Percentiles rank a stretch among this genome's conserved stretches.
These are phyloP conservation scores for Macroglossus sobrinus DNA, from an alignment of 2,113 vertebrate genomes.

Conservation along the genomic window DNA sequence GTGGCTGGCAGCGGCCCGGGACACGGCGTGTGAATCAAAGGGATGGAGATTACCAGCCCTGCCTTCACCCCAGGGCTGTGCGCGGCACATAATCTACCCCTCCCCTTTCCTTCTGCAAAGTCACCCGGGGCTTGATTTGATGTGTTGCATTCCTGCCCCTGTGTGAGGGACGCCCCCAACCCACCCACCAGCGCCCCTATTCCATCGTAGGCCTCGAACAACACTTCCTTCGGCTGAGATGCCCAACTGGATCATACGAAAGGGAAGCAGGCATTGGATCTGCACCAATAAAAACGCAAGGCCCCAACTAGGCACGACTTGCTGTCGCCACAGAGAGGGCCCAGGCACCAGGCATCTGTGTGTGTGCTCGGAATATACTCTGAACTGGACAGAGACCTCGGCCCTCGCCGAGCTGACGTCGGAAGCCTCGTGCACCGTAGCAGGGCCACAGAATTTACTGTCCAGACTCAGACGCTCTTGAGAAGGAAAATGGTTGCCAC, in stretches of 20 bases:
- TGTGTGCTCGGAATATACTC: neutral
- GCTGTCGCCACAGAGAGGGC: neutral
- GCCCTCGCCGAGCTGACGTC: neutral
- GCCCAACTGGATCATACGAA: neutral
- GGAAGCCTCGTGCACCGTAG: neutral
- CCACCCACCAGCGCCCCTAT: neutral
- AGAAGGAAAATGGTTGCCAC: neutral
- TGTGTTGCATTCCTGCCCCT: conserved; percentile 24
- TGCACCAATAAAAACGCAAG: neutral
- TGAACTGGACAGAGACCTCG: neutral
- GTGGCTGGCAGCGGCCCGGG: neutral
- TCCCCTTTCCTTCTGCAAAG: neutral
- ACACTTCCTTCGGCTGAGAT: neutral
- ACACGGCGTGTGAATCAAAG: conserved; percentile 16
- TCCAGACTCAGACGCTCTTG: neutral
- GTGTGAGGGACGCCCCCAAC: neutral
- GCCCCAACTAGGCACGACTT: neutral
- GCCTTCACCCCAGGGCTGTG: neutral
- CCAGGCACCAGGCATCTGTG: neutral
- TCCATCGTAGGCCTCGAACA: neutral
- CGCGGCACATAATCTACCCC: neutral
- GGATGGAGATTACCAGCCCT: neutral
- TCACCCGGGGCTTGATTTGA: neutral
- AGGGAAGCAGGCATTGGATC: neutral
- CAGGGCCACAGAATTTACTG: neutral